Conservation (phyloP, 1,140 invertebrate species). For the Lordiphosa clarofinis region DNA sequence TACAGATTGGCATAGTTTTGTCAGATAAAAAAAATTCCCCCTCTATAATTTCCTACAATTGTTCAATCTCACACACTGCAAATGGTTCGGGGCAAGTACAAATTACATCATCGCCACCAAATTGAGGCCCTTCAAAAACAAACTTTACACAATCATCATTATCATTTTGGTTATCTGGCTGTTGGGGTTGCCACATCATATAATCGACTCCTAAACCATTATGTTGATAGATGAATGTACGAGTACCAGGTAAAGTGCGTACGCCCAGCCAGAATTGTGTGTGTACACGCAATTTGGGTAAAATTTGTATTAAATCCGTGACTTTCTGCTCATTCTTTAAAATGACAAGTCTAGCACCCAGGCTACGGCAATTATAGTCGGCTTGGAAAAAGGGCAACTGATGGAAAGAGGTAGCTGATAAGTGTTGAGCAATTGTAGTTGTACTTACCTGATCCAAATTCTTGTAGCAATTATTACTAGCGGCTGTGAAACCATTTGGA, state of each 20-base stretch:
- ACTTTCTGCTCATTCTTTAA: no score
- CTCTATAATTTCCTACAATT: neutral
- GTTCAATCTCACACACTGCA: neutral
- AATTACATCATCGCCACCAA: neutral
- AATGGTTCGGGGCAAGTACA: neutral
- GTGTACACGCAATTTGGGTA: no score
- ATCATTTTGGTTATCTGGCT: neutral
- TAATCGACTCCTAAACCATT: neutral
- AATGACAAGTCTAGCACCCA: no score
- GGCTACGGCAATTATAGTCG: neutral
- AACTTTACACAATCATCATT: slow-evolving; percentile 1
- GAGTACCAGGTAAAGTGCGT: neutral
- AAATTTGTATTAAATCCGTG: neutral
- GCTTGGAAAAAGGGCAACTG: neutral
- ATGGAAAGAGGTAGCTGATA: neutral
- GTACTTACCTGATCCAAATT: neutral
- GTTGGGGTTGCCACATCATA: neutral
- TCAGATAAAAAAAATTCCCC: no score
- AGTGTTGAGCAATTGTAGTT: neutral
- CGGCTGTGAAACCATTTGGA: neutral
- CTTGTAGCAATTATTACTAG: neutral
- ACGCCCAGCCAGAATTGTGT: neutral
- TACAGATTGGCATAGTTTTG: no score
- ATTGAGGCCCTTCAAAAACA: neutral
- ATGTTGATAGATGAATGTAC: neutral